Conservation (phyloP, 2,113 vertebrate species). For the Tragelaphus imberbis region DNA sequence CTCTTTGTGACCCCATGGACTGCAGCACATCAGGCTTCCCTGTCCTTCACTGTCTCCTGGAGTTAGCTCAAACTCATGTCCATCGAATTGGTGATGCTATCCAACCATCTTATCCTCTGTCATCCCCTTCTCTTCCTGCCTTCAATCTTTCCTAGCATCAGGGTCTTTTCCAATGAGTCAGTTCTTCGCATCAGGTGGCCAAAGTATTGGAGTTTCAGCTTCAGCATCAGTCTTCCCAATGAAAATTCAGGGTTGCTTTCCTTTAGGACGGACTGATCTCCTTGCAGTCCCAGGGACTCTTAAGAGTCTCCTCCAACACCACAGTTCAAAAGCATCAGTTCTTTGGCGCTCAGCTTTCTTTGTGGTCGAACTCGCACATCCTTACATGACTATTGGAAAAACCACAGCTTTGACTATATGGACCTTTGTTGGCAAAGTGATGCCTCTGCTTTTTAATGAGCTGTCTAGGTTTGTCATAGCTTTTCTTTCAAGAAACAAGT, state of each 20-base stretch:
- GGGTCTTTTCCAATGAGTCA: neutral
- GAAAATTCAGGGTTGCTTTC: neutral
- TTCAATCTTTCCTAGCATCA: neutral
- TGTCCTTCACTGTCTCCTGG: neutral
- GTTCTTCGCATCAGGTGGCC: neutral
- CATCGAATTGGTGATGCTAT: neutral
- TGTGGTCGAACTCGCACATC: neutral
- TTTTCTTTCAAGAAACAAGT: neutral
- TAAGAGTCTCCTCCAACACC: neutral
- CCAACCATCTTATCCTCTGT: neutral
- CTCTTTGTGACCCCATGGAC: neutral
- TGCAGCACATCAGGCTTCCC: neutral
- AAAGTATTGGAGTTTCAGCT: neutral
- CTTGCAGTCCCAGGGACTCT: neutral
- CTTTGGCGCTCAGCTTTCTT: neutral
- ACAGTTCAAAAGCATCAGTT: neutral
- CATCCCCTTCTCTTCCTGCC: neutral
- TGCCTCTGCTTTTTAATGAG: neutral
- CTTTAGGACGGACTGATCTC: neutral
- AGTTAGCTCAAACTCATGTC: neutral
- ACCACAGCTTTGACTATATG: neutral
- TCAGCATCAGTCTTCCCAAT: neutral
- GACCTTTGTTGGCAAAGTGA: neutral
- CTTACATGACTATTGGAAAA: neutral
- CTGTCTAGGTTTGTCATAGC: neutral